Evolutionary conservation across 2,888 invertebrate species (phyloP), one percentile per base, ranked within the genome.

Genomic region (Aphelenchoides bicaudatus): DNA sequence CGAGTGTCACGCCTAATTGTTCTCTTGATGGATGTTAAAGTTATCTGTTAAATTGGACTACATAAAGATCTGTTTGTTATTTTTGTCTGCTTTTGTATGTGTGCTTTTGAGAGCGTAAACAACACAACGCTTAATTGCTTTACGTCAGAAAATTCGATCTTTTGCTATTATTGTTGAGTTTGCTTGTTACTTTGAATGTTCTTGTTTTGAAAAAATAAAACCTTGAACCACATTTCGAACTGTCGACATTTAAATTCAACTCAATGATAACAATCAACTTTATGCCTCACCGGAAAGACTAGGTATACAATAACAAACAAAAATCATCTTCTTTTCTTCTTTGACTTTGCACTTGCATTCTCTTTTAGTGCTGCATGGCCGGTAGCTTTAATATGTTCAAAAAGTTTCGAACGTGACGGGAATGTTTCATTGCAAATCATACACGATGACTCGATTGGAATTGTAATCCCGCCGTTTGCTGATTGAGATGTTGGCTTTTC

Each of bases 311-410:
- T 23, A 27, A 13, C 2, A 54, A n/a, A 10, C 21, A 54, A 54
- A 57, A 47, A 50, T 54, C 19, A 13, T 51, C 1, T 39, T 56
- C 37, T 34, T 10, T 56, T 56, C 37, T 19, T 28, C 10, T 55
- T 29, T 19, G 52, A 55, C 56, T 53, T 29, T 6, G 8, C 23
- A 10, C 25, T 43, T 19, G 8, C 23, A 6, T 6, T 43, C 6
- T 43, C 43, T 49, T 73, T 76, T 8, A 73, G 58, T 1, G 67
- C 66, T 19, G 82, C 82, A 70, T 82, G 83, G 2, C 82, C 82
- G 10, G 77, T 79, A 52, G 76, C 73, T 53, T 81, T 79, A 50
- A 83, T 78, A 70, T 83, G 83, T n/a, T 78, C 72, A 70, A 83
- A 83, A 16, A 82, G 67, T 66, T 81, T 81, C 50, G 80, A 80